Evolutionary conservation across 2,113 vertebrate species (phyloP), one percentile per base, ranked within the genome.

Genomic region (Oryzias woworae): DNA sequence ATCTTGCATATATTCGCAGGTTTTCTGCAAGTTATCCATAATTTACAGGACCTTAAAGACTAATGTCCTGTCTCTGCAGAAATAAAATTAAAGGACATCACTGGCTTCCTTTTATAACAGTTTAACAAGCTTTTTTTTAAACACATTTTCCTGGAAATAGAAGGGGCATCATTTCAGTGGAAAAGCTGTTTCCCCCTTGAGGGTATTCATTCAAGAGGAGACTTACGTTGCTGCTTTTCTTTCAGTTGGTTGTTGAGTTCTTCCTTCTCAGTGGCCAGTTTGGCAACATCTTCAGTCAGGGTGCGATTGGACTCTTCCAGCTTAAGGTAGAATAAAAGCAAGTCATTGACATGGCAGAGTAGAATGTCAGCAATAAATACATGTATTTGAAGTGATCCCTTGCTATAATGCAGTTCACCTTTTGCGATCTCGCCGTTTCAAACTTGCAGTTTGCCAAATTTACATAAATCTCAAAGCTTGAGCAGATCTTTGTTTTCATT

Each of bases 251-350:
- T 97, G 87, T 99, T 99, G 61, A 98, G 87, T 42, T 99, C 96
- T 83, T 97, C 96, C 62, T 98, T 99, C 88, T 99, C 97, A 57
- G 89, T 95, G 66, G 96, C 95, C 76, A 99, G 93, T 82, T 97
- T 98, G 52, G 92, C 96, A 55, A 98, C 96, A 62, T 98, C 96
- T 75, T 92, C 93, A 0, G 97, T 99, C 68, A 99, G 88, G 1
- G 94, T 98, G 80, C 95, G 94, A 62, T 99, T 98, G 3, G 96
- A 96, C 89, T 98, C 96, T 75, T 98, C 97, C 81, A 99, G 84
- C 97, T 99, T 49, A 18, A 24, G 48, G 17, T 7, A 7, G 46
- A 49, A 8, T 59, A 17, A 4, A 26, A 0, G 46, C 23, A 60
- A 2, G n/a, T 59, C 26, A 66, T 65, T 28, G 26, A 6, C 5